Evolutionary conservation across 2,797 vertebrate genomes (phyloP), one percentile per base, ranked within the genome.

Genomic region (Lemur catta): DNA sequence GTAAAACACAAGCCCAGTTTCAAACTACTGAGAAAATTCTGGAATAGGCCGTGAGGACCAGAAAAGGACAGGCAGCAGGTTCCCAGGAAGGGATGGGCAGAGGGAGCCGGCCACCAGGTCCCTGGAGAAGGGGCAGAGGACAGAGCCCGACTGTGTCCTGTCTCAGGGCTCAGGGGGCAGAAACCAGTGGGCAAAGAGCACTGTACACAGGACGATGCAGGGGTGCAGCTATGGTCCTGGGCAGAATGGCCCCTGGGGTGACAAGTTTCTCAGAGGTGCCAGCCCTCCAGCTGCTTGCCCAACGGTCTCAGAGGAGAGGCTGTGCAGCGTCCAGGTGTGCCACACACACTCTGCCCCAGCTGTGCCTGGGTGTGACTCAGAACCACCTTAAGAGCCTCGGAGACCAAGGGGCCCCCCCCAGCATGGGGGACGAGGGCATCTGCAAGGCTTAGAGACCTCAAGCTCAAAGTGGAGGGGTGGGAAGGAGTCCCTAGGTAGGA

Each of bases 1-100:
- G 78, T 4, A 10, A 84, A 71, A 20, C 8, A 2, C 41, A 74
- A 88, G 48, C 30, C 9, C 7, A n/a, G 22, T 46, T 80, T 74
- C 72, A 67, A 65, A 43, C 59, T 24, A 11, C 69, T 10, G 43
- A 28, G 71, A 74, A n/a, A 43, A 87, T 84, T 87, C 65, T 89
- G 52, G 67, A 43, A n/a, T 20, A 18, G n/a, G 15, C 55, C 22
- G 6, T 30, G 17, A 24, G 14, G 30, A 13, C 38, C 48, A 52
- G 50, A 18, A 50, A 11, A 14, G 28, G 79, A 43, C 28, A 46
- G 65, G 43, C 84, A 87, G 33, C 8, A 5, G 50, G n/a, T 22
- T 86, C 46, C 52, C 18, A 61, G 65, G 52, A 89, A 93, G 24
- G 22, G 41, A 12, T 10, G 12, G 63, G 57, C 6, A 33, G 55